A percentile compares a stretch with the other conserved stretches of the same genome.
Evolutionary conservation across 2,113 vertebrate species (phyloP).

Genomic region (Muntiacus reevesi): DNA sequence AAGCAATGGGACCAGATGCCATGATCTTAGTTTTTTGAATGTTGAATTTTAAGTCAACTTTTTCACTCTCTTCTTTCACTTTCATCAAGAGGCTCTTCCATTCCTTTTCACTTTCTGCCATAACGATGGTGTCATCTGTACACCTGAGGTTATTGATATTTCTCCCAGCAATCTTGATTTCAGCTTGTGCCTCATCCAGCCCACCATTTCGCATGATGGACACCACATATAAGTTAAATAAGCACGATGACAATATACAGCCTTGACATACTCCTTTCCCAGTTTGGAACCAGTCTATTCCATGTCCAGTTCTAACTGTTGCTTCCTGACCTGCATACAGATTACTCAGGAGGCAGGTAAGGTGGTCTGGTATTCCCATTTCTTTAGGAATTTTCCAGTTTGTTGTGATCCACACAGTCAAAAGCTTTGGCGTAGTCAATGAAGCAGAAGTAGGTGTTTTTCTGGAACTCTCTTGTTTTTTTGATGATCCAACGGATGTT

Average conservation of each 20-base stretch:
- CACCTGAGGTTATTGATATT: background rate
- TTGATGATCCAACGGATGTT: background rate
- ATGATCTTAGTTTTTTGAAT: background rate
- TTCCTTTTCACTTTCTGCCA: background rate
- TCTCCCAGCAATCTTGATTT: background rate
- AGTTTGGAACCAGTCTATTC: background rate
- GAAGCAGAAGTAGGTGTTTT: background rate
- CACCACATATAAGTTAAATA: background rate
- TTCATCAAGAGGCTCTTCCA: background rate
- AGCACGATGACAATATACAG: background rate
- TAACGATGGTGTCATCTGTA: background rate
- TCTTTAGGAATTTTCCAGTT: background rate
- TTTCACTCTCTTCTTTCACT: background rate
- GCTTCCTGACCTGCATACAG: background rate
- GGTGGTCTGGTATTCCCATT: background rate
- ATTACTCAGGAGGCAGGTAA: background rate
- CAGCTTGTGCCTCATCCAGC: background rate
- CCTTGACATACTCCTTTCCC: background rate
- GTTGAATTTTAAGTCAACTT: background rate
- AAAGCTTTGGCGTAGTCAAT: background rate
- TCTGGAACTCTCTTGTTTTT: background rate
- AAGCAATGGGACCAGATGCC: accelerated
- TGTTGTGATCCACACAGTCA: background rate
- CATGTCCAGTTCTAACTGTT: background rate
- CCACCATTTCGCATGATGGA: background rate